These are phyloP conservation scores for Eumacrocentrus americanus DNA, from an alignment of 2,888 invertebrate species.

Conservation along the genomic window DNA sequence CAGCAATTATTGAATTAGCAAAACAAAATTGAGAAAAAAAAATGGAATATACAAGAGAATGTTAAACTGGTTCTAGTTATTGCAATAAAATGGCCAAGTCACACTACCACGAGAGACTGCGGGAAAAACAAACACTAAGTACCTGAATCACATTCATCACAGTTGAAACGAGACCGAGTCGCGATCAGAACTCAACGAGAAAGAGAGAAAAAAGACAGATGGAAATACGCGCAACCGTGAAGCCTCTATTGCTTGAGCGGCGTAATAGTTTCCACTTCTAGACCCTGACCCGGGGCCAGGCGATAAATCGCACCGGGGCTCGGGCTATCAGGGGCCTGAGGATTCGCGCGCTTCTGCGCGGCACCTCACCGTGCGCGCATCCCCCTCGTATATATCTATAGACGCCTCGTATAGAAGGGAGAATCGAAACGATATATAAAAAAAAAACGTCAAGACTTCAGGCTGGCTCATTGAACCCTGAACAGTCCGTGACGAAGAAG, in stretches of 20 bases:
- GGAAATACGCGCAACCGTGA: constrained; percentile 19
- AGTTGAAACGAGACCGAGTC: too few species aligned
- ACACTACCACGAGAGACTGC: too few species aligned
- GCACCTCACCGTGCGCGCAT: constrained; percentile 1
- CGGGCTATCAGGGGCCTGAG: constrained; percentile 36
- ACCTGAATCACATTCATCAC: too few species aligned
- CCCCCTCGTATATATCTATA: constrained; percentile 2
- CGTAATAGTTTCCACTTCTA: constrained; percentile 54
- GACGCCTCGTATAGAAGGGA: background rate
- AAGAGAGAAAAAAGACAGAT: constrained; percentile 8
- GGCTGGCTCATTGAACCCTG: constrained; percentile 31
- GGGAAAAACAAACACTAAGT: too few species aligned
- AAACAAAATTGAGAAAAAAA: constrained; percentile 5
- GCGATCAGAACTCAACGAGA: too few species aligned
- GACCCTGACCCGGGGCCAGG: constrained; percentile 49
- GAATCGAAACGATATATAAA: constrained; percentile 26
- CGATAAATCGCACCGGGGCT: constrained; percentile 52
- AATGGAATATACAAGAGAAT: too few species aligned
- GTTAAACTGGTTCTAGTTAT: too few species aligned
- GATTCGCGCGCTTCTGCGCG: constrained; percentile 11
- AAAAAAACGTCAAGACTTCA: constrained; percentile 20
- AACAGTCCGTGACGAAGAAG: constrained; percentile 27
- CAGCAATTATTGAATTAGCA: background rate
- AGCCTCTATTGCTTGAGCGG: constrained; percentile 35
- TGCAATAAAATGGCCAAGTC: too few species aligned